These are phyloP conservation scores for Caranx ignobilis DNA, from an alignment of 2,113 vertebrate genomes.

Conservation along the genomic window DNA sequence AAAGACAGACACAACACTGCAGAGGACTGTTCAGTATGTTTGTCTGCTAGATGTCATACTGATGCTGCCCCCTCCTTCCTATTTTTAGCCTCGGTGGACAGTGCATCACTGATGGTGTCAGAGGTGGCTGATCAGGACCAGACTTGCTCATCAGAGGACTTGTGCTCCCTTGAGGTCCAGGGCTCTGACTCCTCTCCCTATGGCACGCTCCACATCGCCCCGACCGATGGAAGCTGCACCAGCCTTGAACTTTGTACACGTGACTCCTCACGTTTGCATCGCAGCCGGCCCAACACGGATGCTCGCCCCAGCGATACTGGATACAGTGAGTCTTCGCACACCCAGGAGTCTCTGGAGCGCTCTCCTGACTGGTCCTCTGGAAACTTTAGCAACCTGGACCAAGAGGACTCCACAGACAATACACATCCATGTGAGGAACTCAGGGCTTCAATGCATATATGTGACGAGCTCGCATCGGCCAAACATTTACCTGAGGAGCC, in stretches of 20 bases:
- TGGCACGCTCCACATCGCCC: conserved; percentile 76
- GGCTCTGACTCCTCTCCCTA: conserved; percentile 87
- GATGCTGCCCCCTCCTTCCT: neutral
- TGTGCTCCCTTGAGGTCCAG: conserved; percentile 90
- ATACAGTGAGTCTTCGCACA: conserved; percentile 79
- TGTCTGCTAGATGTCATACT: neutral
- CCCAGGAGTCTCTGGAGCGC: conserved; percentile 81
- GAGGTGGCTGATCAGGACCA: conserved; percentile 86
- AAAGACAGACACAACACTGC: conserved; percentile 36
- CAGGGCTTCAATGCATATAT: conserved; percentile 70
- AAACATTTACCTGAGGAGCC: conserved; percentile 78
- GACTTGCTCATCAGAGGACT: conserved; percentile 89
- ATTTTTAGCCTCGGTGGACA: conserved; percentile 87
- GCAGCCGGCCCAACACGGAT: conserved; percentile 65
- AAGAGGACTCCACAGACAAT: conserved; percentile 79
- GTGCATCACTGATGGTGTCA: conserved; percentile 87
- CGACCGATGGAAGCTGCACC: conserved; percentile 80
- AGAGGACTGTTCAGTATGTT: neutral
- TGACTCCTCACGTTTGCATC: conserved; percentile 64
- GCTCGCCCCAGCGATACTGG: conserved; percentile 75
- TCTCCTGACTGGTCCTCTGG: conserved; percentile 85
- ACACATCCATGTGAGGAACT: conserved; percentile 69
- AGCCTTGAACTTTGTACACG: conserved; percentile 80
- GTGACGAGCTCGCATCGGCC: conserved; percentile 80
- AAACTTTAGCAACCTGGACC: conserved; percentile 82